Evolutionary conservation across 2,113 vertebrate species (phyloP), one percentile per base, ranked within the genome.

Genomic region (Numenius arquata): DNA sequence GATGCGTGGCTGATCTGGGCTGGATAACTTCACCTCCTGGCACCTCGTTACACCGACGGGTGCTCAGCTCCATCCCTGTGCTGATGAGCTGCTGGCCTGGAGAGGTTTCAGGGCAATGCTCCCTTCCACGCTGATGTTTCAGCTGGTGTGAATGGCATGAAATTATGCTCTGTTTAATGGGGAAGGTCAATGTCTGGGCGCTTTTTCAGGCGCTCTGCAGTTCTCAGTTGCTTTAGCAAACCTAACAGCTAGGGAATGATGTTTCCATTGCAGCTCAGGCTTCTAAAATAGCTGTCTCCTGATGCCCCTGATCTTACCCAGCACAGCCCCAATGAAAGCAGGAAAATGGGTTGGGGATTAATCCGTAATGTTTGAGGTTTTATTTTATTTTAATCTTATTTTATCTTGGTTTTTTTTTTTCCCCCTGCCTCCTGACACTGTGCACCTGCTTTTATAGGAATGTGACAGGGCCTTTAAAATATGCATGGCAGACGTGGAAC

Each of bases 41-140:
- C 21, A 38, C 4, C 0, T 2, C 10, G n/a, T 41, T 10, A 18
- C 16, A 17, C 8, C 0, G 0, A 15, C 0, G 1, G 0, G 2
- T 34, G 30, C 79, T 71, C 1, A 0, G 26, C 61, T 65, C 50
- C 1, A 1, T 34, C 61, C 55, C 78, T 7, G 4, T 4, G 38
- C 52, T 26, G 68, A 26, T 0, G 1, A 75, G 74, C 67, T 85
- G 68, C 50, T 63, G 70, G 55, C 52, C 58, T 6, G 53, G 26
- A 68, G 38, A 9, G 26, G 15, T 8, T 61, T n/a, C 4, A 76
- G n/a, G 48, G 43, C 0, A 0, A 25, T 26, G 22, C 18, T 83
- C 27, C 26, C 43, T 73, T 61, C 71, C 53, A 13, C 34, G 48
- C 58, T 92, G 75, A 61, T 7, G 17, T 68, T 92, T 75, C 82